phyloP scores from a whole-genome alignment of 2,113 vertebrate species.

The Synchiropus splendidus region DNA sequence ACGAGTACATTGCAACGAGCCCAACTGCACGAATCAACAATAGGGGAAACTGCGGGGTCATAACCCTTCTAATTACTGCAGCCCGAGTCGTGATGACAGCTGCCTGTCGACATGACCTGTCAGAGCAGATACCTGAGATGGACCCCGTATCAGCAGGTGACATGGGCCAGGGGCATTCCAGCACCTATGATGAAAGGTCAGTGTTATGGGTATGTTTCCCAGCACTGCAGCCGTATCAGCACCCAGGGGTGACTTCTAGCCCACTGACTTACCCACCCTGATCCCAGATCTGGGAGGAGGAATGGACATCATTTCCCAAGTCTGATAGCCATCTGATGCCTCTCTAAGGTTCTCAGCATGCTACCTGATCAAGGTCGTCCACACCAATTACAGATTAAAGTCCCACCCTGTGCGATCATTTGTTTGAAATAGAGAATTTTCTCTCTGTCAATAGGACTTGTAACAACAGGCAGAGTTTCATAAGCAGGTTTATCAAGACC shows the following conservation, averaged over 20 bases:
- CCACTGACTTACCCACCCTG: conserved; percentile 29
- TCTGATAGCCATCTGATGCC: conserved; percentile 51
- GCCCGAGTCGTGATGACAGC: conserved; percentile 37
- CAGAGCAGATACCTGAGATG: conserved; percentile 49
- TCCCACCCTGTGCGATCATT: conserved; percentile 32
- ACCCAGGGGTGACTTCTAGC: conserved; percentile 36
- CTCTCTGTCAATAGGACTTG: conserved; percentile 11
- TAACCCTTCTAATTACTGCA: conserved; percentile 53
- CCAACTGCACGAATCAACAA: conserved; percentile 39
- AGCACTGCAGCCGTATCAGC: conserved; percentile 46
- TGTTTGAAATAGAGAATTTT: conserved; percentile 31
- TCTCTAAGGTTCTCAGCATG: conserved; percentile 38
- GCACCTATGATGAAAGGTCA: conserved; percentile 53
- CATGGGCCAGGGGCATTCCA: conserved; percentile 28
- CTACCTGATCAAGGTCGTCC: conserved; percentile 53
- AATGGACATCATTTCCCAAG: conserved; percentile 42
- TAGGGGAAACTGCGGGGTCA: conserved; percentile 36
- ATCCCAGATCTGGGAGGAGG: conserved; percentile 23
- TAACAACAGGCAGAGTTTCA: conserved; percentile 7
- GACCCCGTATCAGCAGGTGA: conserved; percentile 31
- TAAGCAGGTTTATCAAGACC: conserved; percentile 6
- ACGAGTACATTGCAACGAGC: conserved; percentile 26
- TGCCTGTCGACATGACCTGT: conserved; percentile 35
- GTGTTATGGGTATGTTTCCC: conserved; percentile 38
- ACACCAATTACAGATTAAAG: conserved; percentile 41